Conservation (phyloP, 2,888 invertebrate genomes). For the Netelia melanura region DNA sequence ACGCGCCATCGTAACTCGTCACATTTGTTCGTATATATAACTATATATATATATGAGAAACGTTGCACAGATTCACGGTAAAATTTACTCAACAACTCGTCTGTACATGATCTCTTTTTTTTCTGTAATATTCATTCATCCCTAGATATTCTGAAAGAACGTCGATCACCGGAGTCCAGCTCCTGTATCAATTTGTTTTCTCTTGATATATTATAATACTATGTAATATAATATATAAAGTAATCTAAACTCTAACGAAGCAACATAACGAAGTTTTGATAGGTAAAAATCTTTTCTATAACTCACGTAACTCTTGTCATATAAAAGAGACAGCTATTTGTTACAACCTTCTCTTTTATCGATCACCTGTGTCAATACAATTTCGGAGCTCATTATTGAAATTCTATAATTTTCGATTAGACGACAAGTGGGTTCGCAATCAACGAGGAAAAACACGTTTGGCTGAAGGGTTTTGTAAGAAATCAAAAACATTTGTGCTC, state of each 20-base stretch:
- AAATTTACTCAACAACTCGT: conserved; percentile 43
- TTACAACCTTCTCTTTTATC: neutral
- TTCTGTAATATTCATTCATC: conserved; percentile 3
- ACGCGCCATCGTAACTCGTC: conserved; percentile 40
- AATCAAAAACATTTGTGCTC: too few relatives aligned
- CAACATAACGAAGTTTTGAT: conserved; percentile 55
- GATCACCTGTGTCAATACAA: neutral
- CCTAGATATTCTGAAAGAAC: conserved; percentile 38
- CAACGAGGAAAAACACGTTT: neutral
- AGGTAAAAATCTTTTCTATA: conserved; percentile 48
- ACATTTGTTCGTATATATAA: conserved; percentile 29
- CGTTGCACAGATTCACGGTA: conserved; percentile 21
- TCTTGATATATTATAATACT: conserved; percentile 19
- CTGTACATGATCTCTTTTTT: conserved; percentile 49
- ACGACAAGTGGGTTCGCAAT: neutral
- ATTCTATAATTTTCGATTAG: neutral
- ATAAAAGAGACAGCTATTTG: neutral
- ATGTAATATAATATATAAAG: conserved; percentile 47
- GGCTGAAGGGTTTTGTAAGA: too few relatives aligned
- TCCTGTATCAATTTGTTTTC: conserved; percentile 43
- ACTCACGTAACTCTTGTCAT: neutral
- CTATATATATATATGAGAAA: conserved; percentile 28
- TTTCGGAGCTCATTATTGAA: neutral
- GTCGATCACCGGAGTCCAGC: conserved; percentile 60
- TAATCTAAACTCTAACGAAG: conserved; percentile 58